Percentiles rank a stretch among this genome's conserved stretches.
phyloP scores from a whole-genome alignment of 2,888 invertebrate species.

The Octodonta nipae region DNA sequence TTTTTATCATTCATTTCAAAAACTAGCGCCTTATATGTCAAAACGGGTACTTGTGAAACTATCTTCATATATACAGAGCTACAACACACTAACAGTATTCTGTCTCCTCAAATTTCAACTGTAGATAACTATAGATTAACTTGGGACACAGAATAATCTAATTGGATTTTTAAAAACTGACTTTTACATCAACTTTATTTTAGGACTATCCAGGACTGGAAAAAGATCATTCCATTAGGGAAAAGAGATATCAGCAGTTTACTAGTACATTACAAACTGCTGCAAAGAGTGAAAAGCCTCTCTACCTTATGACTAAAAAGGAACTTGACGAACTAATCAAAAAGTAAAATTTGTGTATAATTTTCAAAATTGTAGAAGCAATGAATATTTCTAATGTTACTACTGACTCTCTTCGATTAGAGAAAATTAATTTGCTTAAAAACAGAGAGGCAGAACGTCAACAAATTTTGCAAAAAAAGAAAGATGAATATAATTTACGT shows the following conservation, averaged over 20 bases:
- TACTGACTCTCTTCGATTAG: conserved; percentile 26
- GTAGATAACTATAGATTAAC: no score
- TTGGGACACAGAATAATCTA: no score
- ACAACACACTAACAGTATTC: no score
- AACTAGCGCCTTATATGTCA: no score
- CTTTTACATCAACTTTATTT: conserved; percentile 20
- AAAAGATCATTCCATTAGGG: conserved; percentile 19
- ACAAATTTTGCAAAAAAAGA: conserved; percentile 49
- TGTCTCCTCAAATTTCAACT: no score
- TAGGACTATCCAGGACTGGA: conserved; percentile 30
- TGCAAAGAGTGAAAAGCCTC: conserved; percentile 35
- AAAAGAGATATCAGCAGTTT: conserved; percentile 28
- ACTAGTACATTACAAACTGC: conserved; percentile 39
- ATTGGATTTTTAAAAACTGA: no score
- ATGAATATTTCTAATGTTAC: no score
- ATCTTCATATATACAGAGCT: no score
- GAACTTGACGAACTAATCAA: conserved; percentile 34
- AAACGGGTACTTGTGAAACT: no score
- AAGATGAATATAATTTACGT: conserved; percentile 47
- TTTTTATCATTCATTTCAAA: no score
- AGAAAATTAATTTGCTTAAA: conserved; percentile 36
- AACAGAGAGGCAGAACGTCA: conserved; percentile 51
- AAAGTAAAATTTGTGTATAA: conserved; percentile 27
- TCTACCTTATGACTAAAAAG: conserved; percentile 37
- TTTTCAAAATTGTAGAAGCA: no score